Evolutionary conservation across 1,140 invertebrate genomes (phyloP), one percentile per base, ranked within the genome.

Genomic region (Lasioglossum albipes): DNA sequence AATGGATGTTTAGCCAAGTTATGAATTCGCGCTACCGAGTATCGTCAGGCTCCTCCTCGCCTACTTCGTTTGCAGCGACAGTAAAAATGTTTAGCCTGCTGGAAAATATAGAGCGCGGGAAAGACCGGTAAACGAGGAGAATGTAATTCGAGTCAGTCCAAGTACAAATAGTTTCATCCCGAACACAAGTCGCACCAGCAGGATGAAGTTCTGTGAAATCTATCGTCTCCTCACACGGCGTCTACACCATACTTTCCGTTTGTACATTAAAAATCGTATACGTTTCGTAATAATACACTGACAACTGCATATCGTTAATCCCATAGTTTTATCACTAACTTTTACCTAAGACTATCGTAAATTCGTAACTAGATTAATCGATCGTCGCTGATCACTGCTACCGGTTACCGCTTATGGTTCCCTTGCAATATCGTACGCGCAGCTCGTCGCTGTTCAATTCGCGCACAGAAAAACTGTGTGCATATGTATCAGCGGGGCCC

Each of bases 211-310:
- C 9, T 45, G 68, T 69, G 49, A 52, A 54, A 70, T 22, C 75
- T 54, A 79, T 67, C 70, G 27, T 64, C 83, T 42, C 70, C 57
- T 36, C 3, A 22, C 80, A 67, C 79, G 75, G 54, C 79, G 75
- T 54, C 68, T 75, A 71, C 62, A 22, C 42, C 9, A 13, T 22
- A 45, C 13, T 18, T 69, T 71, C 69, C 57, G 70, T 70, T 93
- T 93, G 93, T 93, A 93, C 92, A 93, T 93, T 92, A 91, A 92
- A 93, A 93, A 92, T 93, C 93, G 93, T 93, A 93, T 93, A 93
- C 93, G 83, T 92, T 80, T 93, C 86, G 90, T 91, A 91, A 87
- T 92, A 88, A 90, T 93, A 93, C 92, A 93, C 89, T 87, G 90
- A 93, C 89, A 92, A 92, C 89, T 91, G 87, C 87, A 91, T 93